phyloP scores from a whole-genome alignment of 53 echinoderm and acorn worm genomes.

The Antedon mediterranea region DNA sequence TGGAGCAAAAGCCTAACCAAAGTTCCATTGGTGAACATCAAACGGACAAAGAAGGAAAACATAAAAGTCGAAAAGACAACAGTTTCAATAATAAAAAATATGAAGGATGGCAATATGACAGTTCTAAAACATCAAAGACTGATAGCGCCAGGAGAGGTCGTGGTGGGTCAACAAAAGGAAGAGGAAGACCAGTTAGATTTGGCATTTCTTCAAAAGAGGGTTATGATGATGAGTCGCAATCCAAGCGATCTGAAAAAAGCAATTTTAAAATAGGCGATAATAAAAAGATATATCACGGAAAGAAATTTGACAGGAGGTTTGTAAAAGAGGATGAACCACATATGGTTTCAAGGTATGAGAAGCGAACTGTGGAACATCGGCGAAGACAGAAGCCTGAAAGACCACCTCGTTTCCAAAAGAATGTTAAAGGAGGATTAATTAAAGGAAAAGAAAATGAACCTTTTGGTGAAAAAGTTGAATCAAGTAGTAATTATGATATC shows the following conservation, averaged over 20 bases:
- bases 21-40: neutral
- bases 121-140: neutral
- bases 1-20: neutral
- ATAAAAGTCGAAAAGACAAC: neutral
- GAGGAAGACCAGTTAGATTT: neutral
- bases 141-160: neutral
- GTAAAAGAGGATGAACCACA: slow-evolving; percentile 9
- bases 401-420: slow-evolving; percentile 82
- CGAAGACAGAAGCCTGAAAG: slow-evolving; percentile 43
- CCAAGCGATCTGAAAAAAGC: neutral
- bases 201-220: too few species aligned
- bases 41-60: neutral
- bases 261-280: neutral
- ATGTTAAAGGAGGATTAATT: slow-evolving; percentile 10
- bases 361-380: slow-evolving; percentile 4
- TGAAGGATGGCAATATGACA: neutral
- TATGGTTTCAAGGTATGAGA: slow-evolving; percentile 2
- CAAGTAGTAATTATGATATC: slow-evolving; percentile 39
- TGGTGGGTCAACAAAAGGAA: neutral
- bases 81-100: neutral
- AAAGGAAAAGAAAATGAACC: slow-evolving; percentile 21
- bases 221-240: neutral
- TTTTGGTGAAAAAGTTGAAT: neutral
- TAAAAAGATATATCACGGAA: neutral
- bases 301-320: neutral